Conservation (phyloP, 2,888 invertebrate genomes). For the Meteorus cinctellus region DNA sequence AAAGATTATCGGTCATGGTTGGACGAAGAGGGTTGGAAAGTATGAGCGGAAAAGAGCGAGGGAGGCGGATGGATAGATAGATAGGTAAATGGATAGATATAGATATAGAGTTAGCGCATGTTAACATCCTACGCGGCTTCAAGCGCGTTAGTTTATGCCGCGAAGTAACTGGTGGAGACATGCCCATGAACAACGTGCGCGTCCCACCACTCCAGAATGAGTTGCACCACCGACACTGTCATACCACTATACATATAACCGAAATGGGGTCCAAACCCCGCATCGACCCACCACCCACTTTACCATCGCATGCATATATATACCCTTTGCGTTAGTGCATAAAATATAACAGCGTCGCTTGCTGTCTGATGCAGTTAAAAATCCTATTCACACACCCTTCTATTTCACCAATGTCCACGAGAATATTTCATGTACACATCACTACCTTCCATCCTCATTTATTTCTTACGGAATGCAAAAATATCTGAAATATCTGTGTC, state of each 20-base stretch:
- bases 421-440: constrained; percentile 29
- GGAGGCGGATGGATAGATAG: neutral
- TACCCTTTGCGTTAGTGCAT: constrained; percentile 54
- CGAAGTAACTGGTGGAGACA: constrained; percentile 58
- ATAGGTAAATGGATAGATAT: constrained; percentile 3
- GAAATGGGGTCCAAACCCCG: constrained; percentile 8
- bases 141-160: constrained; percentile 49
- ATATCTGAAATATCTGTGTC: constrained; percentile 2
- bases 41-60: neutral
- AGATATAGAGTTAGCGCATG: constrained; percentile 24
- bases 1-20: constrained; percentile 43
- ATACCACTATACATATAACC: constrained; percentile 17
- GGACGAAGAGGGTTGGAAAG: neutral
- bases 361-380: constrained; percentile 57
- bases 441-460: constrained; percentile 24
- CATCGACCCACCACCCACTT: constrained; percentile 6
- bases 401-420: constrained; percentile 21
- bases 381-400: constrained; percentile 36
- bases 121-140: constrained; percentile 46
- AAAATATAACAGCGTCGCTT: constrained; percentile 56
- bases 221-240: constrained; percentile 49
- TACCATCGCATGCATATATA: constrained; percentile 22
- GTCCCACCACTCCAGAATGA: constrained; percentile 51
- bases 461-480: constrained; percentile 6
- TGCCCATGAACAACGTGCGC: constrained; percentile 55